A percentile compares a stretch with the other conserved stretches of the same genome.
These are phyloP conservation scores for Drosophila seguyi DNA, from an alignment of 1,140 invertebrate species.

Conservation along the genomic window DNA sequence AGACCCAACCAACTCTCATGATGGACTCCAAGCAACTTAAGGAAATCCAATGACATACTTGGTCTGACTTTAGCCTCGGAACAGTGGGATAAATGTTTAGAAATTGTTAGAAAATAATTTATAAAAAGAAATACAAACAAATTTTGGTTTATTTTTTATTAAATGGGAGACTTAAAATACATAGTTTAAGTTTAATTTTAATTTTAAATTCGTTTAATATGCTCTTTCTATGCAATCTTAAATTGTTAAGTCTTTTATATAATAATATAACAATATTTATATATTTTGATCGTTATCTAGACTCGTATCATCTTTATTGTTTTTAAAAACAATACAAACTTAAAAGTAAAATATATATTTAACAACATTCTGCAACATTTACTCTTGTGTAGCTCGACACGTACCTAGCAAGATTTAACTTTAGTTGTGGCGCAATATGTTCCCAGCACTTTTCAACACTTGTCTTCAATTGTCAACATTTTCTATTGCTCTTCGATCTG, in stretches of 20 bases:
- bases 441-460: background rate
- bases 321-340: no score
- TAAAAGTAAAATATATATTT: no score
- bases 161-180: background rate
- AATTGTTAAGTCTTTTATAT: no score
- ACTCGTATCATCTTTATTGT: no score
- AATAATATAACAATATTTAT: no score
- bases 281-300: no score
- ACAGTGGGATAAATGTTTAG: constrained; percentile 35
- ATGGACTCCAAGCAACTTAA: constrained; percentile 22
- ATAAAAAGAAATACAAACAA: no score
- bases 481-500: background rate
- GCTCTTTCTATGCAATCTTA: no score
- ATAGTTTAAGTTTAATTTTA: no score
- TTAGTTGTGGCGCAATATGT: background rate
- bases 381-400: background rate
- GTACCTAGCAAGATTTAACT: background rate
- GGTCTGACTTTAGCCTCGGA: constrained; percentile 30
- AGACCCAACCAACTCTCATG: constrained; percentile 17
- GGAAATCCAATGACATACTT: constrained; percentile 69
- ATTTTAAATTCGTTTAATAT: no score
- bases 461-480: background rate
- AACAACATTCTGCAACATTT: no score
- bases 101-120: background rate
- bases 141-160: background rate